These are phyloP conservation scores for Capitulum mitella DNA, from an alignment of 2,888 invertebrate species.

Conservation along the genomic window DNA sequence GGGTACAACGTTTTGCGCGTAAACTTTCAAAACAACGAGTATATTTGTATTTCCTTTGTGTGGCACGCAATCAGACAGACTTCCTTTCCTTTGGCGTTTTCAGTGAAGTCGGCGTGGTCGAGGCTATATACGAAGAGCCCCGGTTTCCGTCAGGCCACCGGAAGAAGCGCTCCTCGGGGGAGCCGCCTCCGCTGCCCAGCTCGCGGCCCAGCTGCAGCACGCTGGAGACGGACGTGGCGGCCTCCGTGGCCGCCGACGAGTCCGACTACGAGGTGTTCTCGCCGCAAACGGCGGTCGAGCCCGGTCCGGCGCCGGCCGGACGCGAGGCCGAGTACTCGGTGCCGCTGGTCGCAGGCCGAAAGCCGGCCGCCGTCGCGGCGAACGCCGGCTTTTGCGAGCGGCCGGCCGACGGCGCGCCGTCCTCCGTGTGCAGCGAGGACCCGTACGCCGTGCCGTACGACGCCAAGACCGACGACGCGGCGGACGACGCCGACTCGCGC, in stretches of 20 bases:
- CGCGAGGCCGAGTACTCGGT: background rate
- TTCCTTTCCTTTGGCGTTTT: no score
- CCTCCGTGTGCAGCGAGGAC: background rate
- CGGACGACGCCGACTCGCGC: background rate
- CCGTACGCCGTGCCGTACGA: background rate
- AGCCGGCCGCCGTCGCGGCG: background rate
- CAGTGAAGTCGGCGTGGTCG: background rate
- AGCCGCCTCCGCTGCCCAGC: background rate
- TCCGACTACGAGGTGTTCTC: background rate
- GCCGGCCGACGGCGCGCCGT: background rate
- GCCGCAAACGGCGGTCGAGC: no score
- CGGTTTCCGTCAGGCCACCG: background rate
- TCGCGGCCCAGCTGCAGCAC: background rate
- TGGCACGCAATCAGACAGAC: background rate
- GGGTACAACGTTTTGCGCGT: no score
- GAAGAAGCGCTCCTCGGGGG: no score
- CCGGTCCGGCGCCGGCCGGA: background rate
- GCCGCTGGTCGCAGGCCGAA: background rate
- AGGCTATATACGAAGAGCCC: conserved; percentile 7
- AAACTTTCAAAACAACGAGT: no score
- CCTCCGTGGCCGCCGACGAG: background rate
- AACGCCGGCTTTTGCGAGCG: background rate
- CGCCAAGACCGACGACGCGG: background rate
- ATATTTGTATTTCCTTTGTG: no score
- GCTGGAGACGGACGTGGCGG: background rate